Conservation (phyloP, 2,888 invertebrate species). For the Orthosia gothica region DNA sequence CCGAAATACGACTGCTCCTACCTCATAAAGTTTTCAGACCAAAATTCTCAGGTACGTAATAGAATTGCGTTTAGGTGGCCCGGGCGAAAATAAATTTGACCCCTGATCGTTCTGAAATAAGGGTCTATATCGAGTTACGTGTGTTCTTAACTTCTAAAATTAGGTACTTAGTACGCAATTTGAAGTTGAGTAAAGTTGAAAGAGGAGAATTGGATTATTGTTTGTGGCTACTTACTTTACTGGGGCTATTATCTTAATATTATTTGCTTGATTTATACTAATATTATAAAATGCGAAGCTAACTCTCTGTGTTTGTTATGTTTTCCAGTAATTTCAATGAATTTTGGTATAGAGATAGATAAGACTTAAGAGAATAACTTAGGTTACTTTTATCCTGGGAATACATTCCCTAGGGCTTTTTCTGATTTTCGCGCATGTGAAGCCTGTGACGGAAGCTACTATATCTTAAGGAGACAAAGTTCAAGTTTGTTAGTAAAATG, state of each 20-base stretch:
- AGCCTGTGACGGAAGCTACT: too few species aligned
- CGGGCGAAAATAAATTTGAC: slow-evolving; percentile 43
- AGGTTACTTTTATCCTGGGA: too few species aligned
- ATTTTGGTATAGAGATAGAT: too few species aligned
- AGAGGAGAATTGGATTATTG: slow-evolving; percentile 16
- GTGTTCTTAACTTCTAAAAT: slow-evolving; percentile 25
- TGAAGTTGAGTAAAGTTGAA: slow-evolving; percentile 12
- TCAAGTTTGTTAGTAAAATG: too few species aligned
- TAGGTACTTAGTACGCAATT: slow-evolving; percentile 17
- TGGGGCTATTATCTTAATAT: background rate
- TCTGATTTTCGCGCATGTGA: too few species aligned
- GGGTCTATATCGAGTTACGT: slow-evolving; percentile 21
- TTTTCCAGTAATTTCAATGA: too few species aligned
- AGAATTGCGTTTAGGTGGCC: slow-evolving; percentile 39
- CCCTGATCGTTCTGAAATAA: slow-evolving; percentile 26
- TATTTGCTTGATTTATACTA: too few species aligned
- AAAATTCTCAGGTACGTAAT: slow-evolving; percentile 42
- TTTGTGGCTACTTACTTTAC: background rate
- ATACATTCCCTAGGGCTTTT: too few species aligned
- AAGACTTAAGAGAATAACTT: too few species aligned
- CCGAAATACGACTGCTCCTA: slow-evolving; percentile 42
- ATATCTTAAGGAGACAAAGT: too few species aligned
- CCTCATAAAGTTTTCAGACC: slow-evolving; percentile 40
- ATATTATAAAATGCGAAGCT: too few species aligned
- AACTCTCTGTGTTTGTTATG: too few species aligned